phyloP scores from a whole-genome alignment of 2,888 invertebrate genomes.

The Lepidocyrtinus sp. region DNA sequence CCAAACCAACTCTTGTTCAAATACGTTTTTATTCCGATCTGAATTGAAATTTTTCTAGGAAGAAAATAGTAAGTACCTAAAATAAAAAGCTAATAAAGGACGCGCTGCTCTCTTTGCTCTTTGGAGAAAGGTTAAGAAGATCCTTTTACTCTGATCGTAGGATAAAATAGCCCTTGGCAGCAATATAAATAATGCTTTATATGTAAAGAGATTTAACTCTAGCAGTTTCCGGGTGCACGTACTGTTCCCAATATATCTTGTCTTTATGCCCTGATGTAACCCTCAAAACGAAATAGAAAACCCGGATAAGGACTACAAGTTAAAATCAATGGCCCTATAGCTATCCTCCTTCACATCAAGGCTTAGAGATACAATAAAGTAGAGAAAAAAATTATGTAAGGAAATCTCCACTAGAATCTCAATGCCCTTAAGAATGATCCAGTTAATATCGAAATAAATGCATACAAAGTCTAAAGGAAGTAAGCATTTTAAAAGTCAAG shows the following conservation, averaged over 20 bases:
- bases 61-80: background rate
- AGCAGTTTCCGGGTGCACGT: background rate
- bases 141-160: slow-evolving; percentile 18
- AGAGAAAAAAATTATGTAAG: slow-evolving; percentile 23
- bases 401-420: slow-evolving; percentile 40
- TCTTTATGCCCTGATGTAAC: too few relatives aligned
- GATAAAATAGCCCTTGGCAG: slow-evolving; percentile 54
- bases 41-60: background rate
- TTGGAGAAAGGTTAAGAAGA: slow-evolving; percentile 10
- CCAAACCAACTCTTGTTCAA: background rate
- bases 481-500: too few relatives aligned
- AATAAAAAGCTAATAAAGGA: slow-evolving; percentile 18
- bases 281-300: too few relatives aligned
- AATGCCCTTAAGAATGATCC: slow-evolving; percentile 41
- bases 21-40: slow-evolving; percentile 1
- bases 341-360: background rate
- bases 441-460: too few relatives aligned
- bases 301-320: too few relatives aligned
- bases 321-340: too few relatives aligned
- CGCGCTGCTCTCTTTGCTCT: background rate
- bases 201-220: background rate
- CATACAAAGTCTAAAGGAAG: too few relatives aligned
- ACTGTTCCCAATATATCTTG: too few relatives aligned
- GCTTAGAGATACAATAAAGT: background rate
- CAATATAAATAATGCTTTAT: slow-evolving; percentile 55